Evolutionary conservation across 2,888 invertebrate species (phyloP).

Genomic region (Sarcophaga subvicina): DNA sequence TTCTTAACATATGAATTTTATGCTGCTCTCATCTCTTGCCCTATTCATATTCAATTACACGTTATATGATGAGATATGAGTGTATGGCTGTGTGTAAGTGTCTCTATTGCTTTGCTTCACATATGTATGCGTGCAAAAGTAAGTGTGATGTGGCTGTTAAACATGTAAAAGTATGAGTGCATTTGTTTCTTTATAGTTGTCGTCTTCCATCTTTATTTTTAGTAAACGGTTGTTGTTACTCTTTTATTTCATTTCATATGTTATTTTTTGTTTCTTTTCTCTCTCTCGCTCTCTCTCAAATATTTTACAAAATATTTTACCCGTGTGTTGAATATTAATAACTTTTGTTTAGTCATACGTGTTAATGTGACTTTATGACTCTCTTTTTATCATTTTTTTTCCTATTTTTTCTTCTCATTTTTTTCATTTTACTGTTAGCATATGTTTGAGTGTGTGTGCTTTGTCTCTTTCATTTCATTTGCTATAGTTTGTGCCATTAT

Average conservation of each 20-base stretch:
- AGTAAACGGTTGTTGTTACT: constrained; percentile 30
- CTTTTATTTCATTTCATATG: constrained; percentile 26
- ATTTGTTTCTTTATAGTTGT: constrained; percentile 9
- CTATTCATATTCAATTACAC: too few relatives aligned
- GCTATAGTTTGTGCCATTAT: constrained; percentile 21
- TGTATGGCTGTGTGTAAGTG: not conserved
- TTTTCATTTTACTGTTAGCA: too few relatives aligned
- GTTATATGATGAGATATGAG: too few relatives aligned
- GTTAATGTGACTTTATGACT: constrained; percentile 82
- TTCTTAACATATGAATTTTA: constrained; percentile 24
- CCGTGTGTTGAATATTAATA: constrained; percentile 72
- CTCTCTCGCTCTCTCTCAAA: not conserved
- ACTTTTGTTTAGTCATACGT: constrained; percentile 81
- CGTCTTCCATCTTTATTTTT: constrained; percentile 28
- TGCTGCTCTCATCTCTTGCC: too few relatives aligned
- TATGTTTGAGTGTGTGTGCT: not conserved
- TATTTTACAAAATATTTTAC: constrained; percentile 27
- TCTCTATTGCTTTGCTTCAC: constrained; percentile 23
- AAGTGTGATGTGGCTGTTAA: not conserved
- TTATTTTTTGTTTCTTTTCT: constrained; percentile 2
- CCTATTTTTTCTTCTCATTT: constrained; percentile 30
- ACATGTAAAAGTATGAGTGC: not conserved
- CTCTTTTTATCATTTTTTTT: constrained; percentile 58
- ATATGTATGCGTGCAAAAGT: not conserved
- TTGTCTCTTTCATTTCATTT: constrained; percentile 4